Evolutionary conservation across 1,140 invertebrate genomes (phyloP).

Genomic region (Drosophila watanabei): DNA sequence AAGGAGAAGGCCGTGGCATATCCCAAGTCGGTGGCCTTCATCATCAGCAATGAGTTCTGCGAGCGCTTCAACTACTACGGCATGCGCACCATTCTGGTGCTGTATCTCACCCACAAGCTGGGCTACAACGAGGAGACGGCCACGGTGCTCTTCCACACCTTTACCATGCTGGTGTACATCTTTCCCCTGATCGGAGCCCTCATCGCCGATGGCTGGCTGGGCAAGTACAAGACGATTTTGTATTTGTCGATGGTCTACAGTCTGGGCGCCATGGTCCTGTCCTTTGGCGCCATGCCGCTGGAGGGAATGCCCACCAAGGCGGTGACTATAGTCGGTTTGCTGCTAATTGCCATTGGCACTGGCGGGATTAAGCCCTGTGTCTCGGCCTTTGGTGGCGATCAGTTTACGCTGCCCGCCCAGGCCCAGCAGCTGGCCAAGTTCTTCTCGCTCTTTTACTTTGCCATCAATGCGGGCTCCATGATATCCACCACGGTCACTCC

Average conservation of each 20-base stretch:
- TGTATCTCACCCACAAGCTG: constrained; percentile 91
- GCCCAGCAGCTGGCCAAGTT: constrained; percentile 92
- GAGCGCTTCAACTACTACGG: constrained; percentile 98
- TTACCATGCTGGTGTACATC: constrained; percentile 93
- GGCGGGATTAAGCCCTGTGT: constrained; percentile 99
- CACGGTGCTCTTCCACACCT: constrained; percentile 93
- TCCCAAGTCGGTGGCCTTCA: constrained; percentile 95
- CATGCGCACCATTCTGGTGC: constrained; percentile 94
- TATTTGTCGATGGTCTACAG: constrained; percentile 96
- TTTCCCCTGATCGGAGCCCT: constrained; percentile 94
- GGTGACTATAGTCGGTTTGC: constrained; percentile 92
- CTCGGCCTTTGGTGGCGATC: constrained; percentile 98
- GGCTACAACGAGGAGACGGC: constrained; percentile 89
- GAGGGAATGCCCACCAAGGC: constrained; percentile 88
- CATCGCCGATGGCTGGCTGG: constrained; percentile 93
- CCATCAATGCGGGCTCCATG: constrained; percentile 96
- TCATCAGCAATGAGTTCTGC: constrained; percentile 98
- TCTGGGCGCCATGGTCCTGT: constrained; percentile 92
- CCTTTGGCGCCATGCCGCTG: constrained; percentile 89
- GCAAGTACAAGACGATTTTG: constrained; percentile 94
- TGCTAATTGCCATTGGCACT: constrained; percentile 94
- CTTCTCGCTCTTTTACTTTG: constrained; percentile 97
- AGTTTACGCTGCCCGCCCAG: constrained; percentile 91
- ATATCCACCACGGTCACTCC: constrained; percentile 96
- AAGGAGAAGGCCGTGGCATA: constrained; percentile 86